phyloP scores from a whole-genome alignment of 2,113 vertebrate species.

The Myotis davidii region DNA sequence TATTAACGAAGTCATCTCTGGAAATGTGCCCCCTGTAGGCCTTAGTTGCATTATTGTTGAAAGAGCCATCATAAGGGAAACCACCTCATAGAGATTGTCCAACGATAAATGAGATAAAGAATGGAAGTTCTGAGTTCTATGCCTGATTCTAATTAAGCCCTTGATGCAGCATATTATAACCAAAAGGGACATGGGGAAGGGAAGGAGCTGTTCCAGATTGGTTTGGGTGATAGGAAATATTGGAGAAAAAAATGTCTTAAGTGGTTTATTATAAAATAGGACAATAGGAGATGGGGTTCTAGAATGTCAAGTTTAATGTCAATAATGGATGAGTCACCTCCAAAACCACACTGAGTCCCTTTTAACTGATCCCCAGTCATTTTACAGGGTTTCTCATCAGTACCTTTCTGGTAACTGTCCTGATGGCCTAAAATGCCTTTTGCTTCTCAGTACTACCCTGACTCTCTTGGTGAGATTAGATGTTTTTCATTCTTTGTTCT shows the following conservation, averaged over 20 bases:
- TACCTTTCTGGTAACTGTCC: rapidly evolving
- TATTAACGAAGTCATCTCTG: neutral
- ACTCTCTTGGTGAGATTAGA: neutral
- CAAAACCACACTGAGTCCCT: neutral
- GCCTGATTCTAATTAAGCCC: neutral
- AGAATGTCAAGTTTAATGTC: neutral
- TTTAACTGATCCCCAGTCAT: neutral
- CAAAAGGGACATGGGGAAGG: neutral
- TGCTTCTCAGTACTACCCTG: neutral
- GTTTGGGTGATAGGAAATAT: neutral
- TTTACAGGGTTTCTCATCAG: neutral
- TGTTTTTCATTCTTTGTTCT: neutral
- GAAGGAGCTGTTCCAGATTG: neutral
- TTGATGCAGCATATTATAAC: neutral
- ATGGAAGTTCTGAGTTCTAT: neutral
- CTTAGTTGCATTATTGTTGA: neutral
- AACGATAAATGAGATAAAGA: neutral
- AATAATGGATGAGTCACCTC: neutral
- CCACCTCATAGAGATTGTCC: neutral
- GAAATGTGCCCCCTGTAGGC: neutral
- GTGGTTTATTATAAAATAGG: neutral
- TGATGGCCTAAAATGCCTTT: neutral
- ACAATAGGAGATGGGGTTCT: neutral
- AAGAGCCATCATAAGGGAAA: neutral
- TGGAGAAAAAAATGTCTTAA: neutral